Percentiles rank a stretch among this genome's conserved stretches.
Evolutionary conservation across 2,797 vertebrate species (phyloP).

Genomic region (Loris lydekkerianus): DNA sequence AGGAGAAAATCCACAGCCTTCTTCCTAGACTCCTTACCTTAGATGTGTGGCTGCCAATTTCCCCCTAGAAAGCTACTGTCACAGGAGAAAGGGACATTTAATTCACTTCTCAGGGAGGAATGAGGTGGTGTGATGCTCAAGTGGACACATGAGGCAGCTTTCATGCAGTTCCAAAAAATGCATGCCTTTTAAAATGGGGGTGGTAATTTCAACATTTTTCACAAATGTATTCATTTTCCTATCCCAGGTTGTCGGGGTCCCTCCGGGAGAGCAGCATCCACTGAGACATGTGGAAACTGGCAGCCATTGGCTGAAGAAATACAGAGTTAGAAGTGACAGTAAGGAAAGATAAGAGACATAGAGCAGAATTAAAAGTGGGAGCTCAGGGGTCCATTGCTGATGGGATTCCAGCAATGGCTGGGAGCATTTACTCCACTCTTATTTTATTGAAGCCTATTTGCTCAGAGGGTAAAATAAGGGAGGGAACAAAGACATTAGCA

Average conservation of each 20-base stretch:
- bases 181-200: background rate
- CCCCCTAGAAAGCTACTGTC: background rate
- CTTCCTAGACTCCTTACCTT: background rate
- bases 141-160: background rate
- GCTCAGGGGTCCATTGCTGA: too few species aligned
- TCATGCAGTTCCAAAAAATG: background rate
- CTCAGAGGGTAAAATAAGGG: too few species aligned
- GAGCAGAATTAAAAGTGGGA: too few species aligned
- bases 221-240: background rate
- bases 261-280: too few species aligned
- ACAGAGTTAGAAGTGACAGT: too few species aligned
- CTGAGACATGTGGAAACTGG: too few species aligned
- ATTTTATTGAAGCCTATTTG: too few species aligned
- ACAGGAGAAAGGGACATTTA: background rate
- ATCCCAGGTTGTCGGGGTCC: background rate
- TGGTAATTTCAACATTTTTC: constrained; percentile 9
- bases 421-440: too few species aligned
- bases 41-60: background rate
- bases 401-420: too few species aligned
- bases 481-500: too few species aligned
- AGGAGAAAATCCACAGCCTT: background rate
- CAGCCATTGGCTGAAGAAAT: too few species aligned
- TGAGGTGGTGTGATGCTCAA: background rate
- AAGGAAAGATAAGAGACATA: too few species aligned
- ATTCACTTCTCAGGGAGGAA: background rate